Conservation (phyloP, 2,113 vertebrate genomes). For the Tetrao urogallus region DNA sequence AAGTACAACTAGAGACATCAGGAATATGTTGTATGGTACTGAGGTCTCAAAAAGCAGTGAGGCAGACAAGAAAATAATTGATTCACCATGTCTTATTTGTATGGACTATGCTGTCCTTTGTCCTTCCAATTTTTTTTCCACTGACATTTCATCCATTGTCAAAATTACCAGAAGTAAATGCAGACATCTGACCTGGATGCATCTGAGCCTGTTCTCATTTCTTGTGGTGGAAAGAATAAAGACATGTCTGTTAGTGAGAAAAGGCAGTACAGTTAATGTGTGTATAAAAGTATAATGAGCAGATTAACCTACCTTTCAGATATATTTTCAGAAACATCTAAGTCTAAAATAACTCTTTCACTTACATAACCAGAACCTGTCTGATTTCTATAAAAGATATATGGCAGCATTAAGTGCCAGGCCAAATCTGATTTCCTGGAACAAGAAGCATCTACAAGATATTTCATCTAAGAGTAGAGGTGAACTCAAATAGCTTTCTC, state of each 20-base stretch:
- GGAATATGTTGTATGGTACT: background rate
- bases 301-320: background rate
- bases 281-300: background rate
- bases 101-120: background rate
- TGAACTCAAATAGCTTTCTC: background rate
- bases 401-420: background rate
- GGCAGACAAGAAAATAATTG: background rate
- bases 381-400: background rate
- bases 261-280: background rate
- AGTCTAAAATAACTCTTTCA: background rate
- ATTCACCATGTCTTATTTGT: background rate
- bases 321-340: background rate
- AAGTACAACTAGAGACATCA: background rate
- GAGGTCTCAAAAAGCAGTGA: background rate
- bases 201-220: background rate
- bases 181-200: background rate
- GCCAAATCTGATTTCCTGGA: background rate
- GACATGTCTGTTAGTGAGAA: background rate
- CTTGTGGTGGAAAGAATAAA: background rate
- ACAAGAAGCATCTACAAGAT: background rate
- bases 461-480: background rate
- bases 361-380: accelerated
- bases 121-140: background rate
- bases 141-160: background rate
- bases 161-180: background rate